Evolutionary conservation across 2,113 vertebrate species (phyloP), one percentile per base, ranked within the genome.

Genomic region (Labeo rohita): DNA sequence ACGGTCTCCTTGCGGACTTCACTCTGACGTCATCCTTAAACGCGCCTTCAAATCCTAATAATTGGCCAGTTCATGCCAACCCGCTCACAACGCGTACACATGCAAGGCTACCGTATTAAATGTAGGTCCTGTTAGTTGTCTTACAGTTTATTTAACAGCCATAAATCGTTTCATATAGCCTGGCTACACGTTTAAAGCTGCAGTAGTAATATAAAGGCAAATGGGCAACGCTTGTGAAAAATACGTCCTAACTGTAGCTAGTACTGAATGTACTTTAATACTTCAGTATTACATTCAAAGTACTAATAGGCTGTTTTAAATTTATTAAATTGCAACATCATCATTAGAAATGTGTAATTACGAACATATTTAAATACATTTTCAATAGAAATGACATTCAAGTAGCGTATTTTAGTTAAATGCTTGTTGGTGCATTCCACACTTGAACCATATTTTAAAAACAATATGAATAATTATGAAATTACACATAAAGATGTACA

Each of bases 21-120:
- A 16, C 59, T 43, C 74, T 85, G 84, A 85, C 84, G 84, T 85
- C 84, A 85, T 66, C 61, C 75, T 79, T 79, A 79, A 85, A 68
- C 75, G 74, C 47, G 76, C 84, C 84, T 79, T 52, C 61, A n/a
- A 78, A 78, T 43, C 16, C 28, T 66, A n/a, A 76, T 50, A 68
- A 79, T 76, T 72, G 72, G 39, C 8, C 83, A 34, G 80, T 73
- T 84, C 13, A 28, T 18, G 66, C 63, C 45, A 50, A 52, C 36
- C 36, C 18, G 16, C 59, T 47, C 10, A 45, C 16, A 10, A 56
- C 23, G 80, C 9, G 65, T 28, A 28, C 28, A 28, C 28, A 28
- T 68, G 63, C 80, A 12, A 68, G 56, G 11, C 9, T 28, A 28
- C 21, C 11, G 6, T 49, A 45, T 6, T 73, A 12, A 36, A 36